A percentile compares a stretch with the other conserved stretches of the same genome.
Conservation (phyloP, 2,888 invertebrate species). For the Rapana venosa region DNA sequence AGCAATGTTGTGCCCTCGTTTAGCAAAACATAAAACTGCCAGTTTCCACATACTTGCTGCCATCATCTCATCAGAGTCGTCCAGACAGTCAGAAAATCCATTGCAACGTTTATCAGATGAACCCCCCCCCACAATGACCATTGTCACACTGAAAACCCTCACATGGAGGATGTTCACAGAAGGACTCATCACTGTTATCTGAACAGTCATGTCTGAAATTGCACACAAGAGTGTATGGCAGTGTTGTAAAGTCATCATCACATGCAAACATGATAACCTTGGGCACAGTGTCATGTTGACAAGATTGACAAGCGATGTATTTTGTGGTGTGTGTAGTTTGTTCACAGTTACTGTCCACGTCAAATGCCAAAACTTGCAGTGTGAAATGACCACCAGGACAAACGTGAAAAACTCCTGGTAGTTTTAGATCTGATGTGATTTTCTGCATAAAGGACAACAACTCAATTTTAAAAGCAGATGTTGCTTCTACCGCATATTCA, state of each 20-base stretch:
- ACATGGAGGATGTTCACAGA: neutral
- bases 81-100: slow-evolving; percentile 5
- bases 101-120: neutral
- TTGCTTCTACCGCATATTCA: neutral
- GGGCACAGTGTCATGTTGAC: neutral
- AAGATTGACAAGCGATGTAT: neutral
- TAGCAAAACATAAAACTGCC: too few relatives aligned
- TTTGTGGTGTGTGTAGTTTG: neutral
- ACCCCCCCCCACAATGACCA: neutral
- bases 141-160: neutral
- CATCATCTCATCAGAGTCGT: slow-evolving; percentile 4
- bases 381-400: neutral
- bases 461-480: neutral
- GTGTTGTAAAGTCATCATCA: neutral
- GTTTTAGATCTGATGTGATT: neutral
- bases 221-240: neutral
- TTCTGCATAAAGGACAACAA: too few relatives aligned
- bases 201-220: slow-evolving; percentile 15
- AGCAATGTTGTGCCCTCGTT: too few relatives aligned
- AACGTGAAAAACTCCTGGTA: neutral
- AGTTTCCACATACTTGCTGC: too few relatives aligned
- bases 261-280: neutral
- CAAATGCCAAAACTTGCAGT: neutral
- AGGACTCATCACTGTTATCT: neutral
- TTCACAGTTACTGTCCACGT: neutral